Evolutionary conservation across 2,113 vertebrate genomes (phyloP).

Genomic region (Halcyon malimbica): DNA sequence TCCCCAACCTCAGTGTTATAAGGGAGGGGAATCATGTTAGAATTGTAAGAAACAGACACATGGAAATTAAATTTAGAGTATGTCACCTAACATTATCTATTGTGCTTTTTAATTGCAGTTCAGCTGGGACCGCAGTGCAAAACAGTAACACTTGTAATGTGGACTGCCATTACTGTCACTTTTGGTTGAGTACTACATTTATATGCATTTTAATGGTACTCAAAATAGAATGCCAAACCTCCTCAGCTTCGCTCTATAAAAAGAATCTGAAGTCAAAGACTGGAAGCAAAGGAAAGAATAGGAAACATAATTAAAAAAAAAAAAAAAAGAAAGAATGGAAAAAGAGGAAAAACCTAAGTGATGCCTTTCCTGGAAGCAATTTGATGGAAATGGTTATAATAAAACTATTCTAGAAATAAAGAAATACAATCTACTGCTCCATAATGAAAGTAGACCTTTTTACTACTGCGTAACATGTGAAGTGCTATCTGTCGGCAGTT

Average conservation of each 20-base stretch:
- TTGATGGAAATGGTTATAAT: not conserved
- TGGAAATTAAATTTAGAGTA: not conserved
- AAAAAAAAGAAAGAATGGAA: not conserved
- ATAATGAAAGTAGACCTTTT: not conserved
- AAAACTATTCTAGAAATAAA: not conserved
- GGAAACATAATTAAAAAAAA: not conserved
- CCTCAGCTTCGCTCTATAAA: conserved; percentile 11
- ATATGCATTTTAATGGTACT: conserved; percentile 30
- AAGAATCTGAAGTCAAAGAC: conserved; percentile 15
- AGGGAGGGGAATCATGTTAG: not conserved
- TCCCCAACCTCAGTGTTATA: not conserved
- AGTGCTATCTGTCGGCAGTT: not conserved
- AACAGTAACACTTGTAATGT: conserved; percentile 32
- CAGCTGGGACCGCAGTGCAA: not conserved
- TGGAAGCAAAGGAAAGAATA: not conserved
- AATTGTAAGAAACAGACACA: not conserved
- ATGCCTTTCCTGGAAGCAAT: not conserved
- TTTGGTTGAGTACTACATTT: conserved; percentile 11
- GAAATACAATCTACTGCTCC: not conserved
- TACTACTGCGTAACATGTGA: not conserved
- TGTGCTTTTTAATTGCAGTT: conserved; percentile 24
- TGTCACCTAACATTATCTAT: not conserved
- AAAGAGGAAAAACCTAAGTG: not conserved
- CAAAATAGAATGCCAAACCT: conserved; percentile 7
- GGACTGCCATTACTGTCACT: conserved; percentile 29